Evolutionary conservation across 2,113 vertebrate genomes (phyloP), one percentile per base, ranked within the genome.

Genomic region (Lepisosteus oculatus): DNA sequence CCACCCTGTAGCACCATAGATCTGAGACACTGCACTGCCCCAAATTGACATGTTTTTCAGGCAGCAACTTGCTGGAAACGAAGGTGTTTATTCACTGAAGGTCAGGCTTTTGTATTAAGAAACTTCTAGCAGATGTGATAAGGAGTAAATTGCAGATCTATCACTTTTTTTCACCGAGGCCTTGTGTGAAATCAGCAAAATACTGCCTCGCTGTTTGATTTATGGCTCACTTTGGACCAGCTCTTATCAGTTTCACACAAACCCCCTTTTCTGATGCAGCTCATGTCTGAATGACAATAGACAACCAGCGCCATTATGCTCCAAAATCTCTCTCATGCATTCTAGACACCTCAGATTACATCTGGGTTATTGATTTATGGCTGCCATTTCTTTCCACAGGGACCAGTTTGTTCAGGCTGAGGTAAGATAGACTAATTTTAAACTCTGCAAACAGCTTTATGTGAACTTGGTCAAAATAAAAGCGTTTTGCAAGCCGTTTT

Each of bases 271-370:
- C 89, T 88, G 91, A 94, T 92, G 91, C 94, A 90, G 93, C 92
- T 90, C 90, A 83, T 89, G 92, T 93, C 94, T 94, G 93, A 95
- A 95, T 96, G 95, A 98, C 95, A 98, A 97, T 95, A 88, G 94
- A 94, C 90, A 93, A 94, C 93, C 91, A 87, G 86, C 89, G 85
- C 90, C 93, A 95, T 95, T 96, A 97, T 93, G 90, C 92, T 92
- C 84, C 77, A 88, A 92, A 94, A 93, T 93, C 92, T 93, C 90
- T 90, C 90, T 89, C 85, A 86, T 90, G 90, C 92, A 91, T 97
- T 96, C 95, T 94, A 94, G 95, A 93, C 93, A 95, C 92, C 86
- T 85, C 90, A 96, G 95, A 99, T 98, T 97, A 96, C 95, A 97
- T 96, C 95, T 94, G 81, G 88, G 87, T 83, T 89, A 91, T 93